Evolutionary conservation across 1,140 invertebrate genomes (phyloP).

Genomic region (Centruroides sculpturatus): DNA sequence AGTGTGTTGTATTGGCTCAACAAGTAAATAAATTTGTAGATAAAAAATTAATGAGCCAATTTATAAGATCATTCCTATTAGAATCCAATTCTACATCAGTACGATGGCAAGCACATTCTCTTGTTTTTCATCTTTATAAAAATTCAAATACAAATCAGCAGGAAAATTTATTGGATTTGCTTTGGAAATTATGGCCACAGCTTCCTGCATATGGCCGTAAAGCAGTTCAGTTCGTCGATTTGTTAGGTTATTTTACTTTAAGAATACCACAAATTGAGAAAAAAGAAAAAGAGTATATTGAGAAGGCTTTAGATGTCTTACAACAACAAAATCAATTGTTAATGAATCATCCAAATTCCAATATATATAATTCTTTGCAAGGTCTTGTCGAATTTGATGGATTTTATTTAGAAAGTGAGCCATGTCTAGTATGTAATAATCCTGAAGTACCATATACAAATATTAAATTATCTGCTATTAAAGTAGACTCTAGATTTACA

Average conservation of each 20-base stretch:
- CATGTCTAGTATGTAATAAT: slow-evolving; percentile 93
- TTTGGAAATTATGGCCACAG: slow-evolving; percentile 84
- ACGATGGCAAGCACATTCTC: slow-evolving; percentile 86
- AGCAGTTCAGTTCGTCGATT: slow-evolving; percentile 89
- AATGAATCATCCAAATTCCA: slow-evolving; percentile 82
- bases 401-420: slow-evolving; percentile 91
- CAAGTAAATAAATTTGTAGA: slow-evolving; percentile 56
- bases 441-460: slow-evolving; percentile 83
- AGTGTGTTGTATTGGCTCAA: slow-evolving; percentile 49
- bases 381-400: slow-evolving; percentile 90
- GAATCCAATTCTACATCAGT: slow-evolving; percentile 86
- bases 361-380: slow-evolving; percentile 76
- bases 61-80: slow-evolving; percentile 77
- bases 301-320: slow-evolving; percentile 69
- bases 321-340: slow-evolving; percentile 73
- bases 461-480: slow-evolving; percentile 84
- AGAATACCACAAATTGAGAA: slow-evolving; percentile 41
- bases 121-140: slow-evolving; percentile 70
- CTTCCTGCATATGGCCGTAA: slow-evolving; percentile 81
- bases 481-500: slow-evolving; percentile 93
- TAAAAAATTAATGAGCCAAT: slow-evolving; percentile 49
- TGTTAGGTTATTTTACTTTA: slow-evolving; percentile 82
- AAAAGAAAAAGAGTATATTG: slow-evolving; percentile 48
- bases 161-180: slow-evolving; percentile 56
- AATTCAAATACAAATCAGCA: slow-evolving; percentile 58